Evolutionary conservation across 2,888 invertebrate genomes (phyloP).

Genomic region (Tryphoninae sp.): DNA sequence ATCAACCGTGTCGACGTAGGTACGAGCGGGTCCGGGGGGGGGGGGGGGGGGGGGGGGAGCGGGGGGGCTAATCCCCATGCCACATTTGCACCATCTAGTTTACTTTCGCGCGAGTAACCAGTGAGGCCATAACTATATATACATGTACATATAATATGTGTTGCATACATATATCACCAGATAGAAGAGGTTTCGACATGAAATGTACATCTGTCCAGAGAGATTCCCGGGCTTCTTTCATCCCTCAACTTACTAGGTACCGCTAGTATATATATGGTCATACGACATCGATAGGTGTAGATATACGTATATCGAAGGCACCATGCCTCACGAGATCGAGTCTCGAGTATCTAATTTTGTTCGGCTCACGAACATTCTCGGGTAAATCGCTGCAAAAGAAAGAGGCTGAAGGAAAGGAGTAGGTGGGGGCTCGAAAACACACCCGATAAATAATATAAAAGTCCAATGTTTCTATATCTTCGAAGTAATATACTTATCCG

Average conservation of each 20-base stretch:
- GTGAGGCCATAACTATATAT: slow-evolving; percentile 1
- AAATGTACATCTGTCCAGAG: slow-evolving; percentile 13
- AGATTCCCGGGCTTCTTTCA: slow-evolving; percentile 21
- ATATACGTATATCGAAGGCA: slow-evolving; percentile 31
- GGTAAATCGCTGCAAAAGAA: not conserved
- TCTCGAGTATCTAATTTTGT: slow-evolving; percentile 57
- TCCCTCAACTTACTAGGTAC: slow-evolving; percentile 1
- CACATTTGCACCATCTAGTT: not conserved
- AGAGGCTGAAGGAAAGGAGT: not conserved
- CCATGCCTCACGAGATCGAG: slow-evolving; percentile 49
- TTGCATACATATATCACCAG: not conserved
- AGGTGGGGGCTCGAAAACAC: slow-evolving; percentile 43
- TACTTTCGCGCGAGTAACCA: slow-evolving; percentile 20
- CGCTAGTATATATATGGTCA: not conserved
- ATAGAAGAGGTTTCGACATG: slow-evolving; percentile 12
- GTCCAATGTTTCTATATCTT: slow-evolving; percentile 11
- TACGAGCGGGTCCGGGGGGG: not conserved
- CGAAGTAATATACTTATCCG: slow-evolving; percentile 7
- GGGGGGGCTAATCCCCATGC: slow-evolving; percentile 4
- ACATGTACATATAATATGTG: not conserved
- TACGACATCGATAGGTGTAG: not conserved
- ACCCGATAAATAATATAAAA: slow-evolving; percentile 47
- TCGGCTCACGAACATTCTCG: slow-evolving; percentile 33
- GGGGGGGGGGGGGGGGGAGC: not conserved
- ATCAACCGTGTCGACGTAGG: slow-evolving; percentile 38